Conservation (phyloP, 2,113 vertebrate species). For the Erythrocebus patas region DNA sequence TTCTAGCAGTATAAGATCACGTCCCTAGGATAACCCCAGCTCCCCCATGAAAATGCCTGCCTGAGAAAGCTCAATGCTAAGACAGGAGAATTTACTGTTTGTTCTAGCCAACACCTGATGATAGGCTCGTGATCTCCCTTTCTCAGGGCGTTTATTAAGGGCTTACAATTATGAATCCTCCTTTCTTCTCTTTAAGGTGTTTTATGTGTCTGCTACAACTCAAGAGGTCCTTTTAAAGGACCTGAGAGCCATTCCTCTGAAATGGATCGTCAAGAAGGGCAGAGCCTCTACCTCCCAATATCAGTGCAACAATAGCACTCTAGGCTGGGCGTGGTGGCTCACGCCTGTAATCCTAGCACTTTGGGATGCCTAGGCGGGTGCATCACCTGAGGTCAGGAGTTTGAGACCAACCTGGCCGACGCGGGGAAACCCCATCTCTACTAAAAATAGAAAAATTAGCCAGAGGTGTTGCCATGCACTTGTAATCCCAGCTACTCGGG, state of each 20-base stretch:
- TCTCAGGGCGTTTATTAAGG: neutral
- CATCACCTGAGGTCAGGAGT: no score
- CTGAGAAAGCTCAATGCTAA: neutral
- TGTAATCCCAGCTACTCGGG: no score
- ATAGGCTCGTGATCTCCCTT: neutral
- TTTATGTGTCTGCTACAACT: neutral
- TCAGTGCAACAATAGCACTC: neutral
- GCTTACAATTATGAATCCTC: neutral
- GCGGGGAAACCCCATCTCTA: no score
- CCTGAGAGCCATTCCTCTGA: neutral
- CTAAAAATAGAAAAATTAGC: no score
- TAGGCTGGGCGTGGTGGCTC: neutral
- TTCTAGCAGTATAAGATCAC: neutral
- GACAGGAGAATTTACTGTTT: neutral
- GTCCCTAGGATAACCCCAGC: neutral
- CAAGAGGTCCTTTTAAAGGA: neutral
- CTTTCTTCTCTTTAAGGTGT: neutral
- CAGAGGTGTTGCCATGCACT: no score
- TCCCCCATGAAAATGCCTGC: neutral
- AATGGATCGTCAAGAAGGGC: neutral
- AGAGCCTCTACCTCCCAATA: neutral
- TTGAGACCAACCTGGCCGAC: no score
- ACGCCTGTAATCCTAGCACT: no score
- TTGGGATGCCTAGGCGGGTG: no score
- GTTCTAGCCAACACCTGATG: neutral